phyloP scores from a whole-genome alignment of 1,140 invertebrate genomes.

The Limonius californicus region DNA sequence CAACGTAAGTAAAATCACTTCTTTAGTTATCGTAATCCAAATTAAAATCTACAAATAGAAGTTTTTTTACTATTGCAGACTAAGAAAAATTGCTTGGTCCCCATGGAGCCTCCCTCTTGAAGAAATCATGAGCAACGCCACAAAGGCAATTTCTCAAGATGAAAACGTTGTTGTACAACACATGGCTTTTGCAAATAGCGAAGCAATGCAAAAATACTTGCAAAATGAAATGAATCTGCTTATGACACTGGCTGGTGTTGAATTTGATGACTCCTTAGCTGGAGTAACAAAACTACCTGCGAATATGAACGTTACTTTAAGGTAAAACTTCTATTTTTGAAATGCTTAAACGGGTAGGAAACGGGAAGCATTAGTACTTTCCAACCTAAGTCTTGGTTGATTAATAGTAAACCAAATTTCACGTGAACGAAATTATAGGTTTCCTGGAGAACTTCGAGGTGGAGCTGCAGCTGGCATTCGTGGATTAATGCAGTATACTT shows the following conservation, averaged over 20 bases:
- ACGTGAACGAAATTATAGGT: too few relatives aligned
- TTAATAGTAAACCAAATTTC: too few relatives aligned
- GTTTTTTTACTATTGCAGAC: too few relatives aligned
- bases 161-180: background rate
- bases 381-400: too few relatives aligned
- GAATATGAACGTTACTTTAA: background rate
- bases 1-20: slow-evolving; percentile 1
- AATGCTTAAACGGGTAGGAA: too few relatives aligned
- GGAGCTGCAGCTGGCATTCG: background rate
- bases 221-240: slow-evolving; percentile 4
- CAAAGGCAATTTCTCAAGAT: background rate
- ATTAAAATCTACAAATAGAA: too few relatives aligned
- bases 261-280: slow-evolving; percentile 50
- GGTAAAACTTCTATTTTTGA: too few relatives aligned
- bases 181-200: background rate
- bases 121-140: background rate
- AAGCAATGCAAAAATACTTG: background rate
- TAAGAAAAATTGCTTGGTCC: slow-evolving; percentile 7
- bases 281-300: background rate
- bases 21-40: background rate
- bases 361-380: too few relatives aligned
- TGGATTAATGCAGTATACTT: background rate
- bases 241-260: slow-evolving; percentile 49
- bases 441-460: background rate
- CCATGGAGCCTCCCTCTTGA: background rate